Evolutionary conservation across 2,888 invertebrate species (phyloP), one percentile per base, ranked within the genome.

Genomic region (Pristionchus japonicus): DNA sequence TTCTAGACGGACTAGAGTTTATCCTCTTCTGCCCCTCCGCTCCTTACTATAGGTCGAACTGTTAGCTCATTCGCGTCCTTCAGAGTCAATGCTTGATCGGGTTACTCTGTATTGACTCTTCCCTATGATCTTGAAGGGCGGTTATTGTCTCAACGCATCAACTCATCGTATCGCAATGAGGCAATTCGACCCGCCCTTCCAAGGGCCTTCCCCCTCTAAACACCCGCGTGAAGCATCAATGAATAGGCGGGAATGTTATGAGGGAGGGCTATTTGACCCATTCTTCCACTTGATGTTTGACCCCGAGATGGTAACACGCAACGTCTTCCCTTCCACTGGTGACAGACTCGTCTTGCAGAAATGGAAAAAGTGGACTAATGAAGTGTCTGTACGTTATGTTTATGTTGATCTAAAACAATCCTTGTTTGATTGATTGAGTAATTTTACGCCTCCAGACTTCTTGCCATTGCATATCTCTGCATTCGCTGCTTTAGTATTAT

Each of bases 51-150:
- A 80, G 34, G 11, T 13, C 34, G 80, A 49, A 80, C n/a, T 80
- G 80, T 49, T 80, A 43, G 49, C 31, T 43, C 80, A 43, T 49
- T 70, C 37, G 23, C n/a, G 57, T 11, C 43, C 43, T 43, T 43
- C 43, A 57, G 23, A 57, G 57, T n/a, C n/a, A n/a, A n/a, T n/a
- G n/a, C 77, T 77, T 77, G 77, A 77, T 77, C 77, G 77, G 77
- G 77, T 77, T 77, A 77, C 77, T 77, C 37, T 47, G 77, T 40
- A 77, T 47, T 77, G 77, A 77, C 77, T 77, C 77, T 77, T 27
- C 43, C 77, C 77, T 77, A 77, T 77, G 77, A 77, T 77, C n/a
- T n/a, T n/a, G n/a, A n/a, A n/a, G n/a, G n/a, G 64, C 11, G 64
- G 67, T 77, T 77, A 77, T 77, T 77, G 77, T 77, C 77, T 77